Conservation (phyloP, 2,113 vertebrate species). For the Strix uralensis region DNA sequence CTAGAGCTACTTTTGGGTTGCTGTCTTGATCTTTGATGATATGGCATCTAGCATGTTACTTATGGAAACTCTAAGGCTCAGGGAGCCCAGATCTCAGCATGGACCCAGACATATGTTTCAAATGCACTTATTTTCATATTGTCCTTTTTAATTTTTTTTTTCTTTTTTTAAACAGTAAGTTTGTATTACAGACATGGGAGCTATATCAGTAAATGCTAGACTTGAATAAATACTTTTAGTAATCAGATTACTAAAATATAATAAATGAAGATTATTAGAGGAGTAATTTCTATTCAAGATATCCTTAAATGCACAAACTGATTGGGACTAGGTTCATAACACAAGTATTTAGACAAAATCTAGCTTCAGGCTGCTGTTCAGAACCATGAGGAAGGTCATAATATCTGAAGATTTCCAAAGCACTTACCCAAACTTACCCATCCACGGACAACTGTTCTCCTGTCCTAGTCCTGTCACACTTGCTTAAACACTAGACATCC, state of each 20-base stretch:
- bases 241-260: not conserved
- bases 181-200: not conserved
- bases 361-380: not conserved
- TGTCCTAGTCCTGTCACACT: not conserved
- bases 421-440: not conserved
- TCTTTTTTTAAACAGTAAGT: not conserved
- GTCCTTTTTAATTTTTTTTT: not conserved
- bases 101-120: not conserved
- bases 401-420: not conserved
- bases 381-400: not conserved
- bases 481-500: not conserved
- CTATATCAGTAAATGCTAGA: not conserved
- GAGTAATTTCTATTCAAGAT: not conserved
- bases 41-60: not conserved
- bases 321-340: not conserved
- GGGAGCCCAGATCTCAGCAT: not conserved
- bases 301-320: not conserved
- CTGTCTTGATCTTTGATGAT: not conserved
- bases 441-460: fast-evolving
- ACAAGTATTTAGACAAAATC: not conserved
- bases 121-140: not conserved
- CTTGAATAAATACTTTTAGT: not conserved
- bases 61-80: not conserved
- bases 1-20: not conserved
- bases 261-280: not conserved